Base-by-base conservation (phyloP, 1,140 invertebrate genomes). In the Tetraneura akinire region DNA sequence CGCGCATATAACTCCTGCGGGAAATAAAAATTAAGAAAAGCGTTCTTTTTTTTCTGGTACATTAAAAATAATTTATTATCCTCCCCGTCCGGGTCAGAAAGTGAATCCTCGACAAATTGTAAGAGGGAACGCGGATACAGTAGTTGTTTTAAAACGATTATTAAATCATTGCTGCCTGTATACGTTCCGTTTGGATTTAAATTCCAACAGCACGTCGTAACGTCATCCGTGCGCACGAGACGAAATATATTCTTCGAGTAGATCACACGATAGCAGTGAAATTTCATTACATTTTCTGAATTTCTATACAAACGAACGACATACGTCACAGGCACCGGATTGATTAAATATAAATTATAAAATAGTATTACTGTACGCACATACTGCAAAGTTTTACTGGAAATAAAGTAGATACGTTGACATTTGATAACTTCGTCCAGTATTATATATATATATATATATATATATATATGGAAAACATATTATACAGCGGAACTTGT, bases 41-140 rank as follows among this genome's bases (percentile, higher is more conserved):
- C 14, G 5, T n/a, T n/a, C 6, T 51, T 37, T 51, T 71, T 49
- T 29, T 70, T 71, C 47, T 71, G 4, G 47, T 18, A 71, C 47
- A 71, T 71, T 71, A 71, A 51, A 51, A 29, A 29, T 29, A 51
- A 71, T 71, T 71, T 71, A 71, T 51, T 51, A 29, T 71, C 23
- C 10, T 29, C 18, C 32, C 32, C 29, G 18, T 51, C 26, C 18
- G 5, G 8, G 18, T 3, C 8, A 29, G 9, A 29, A 71, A 51
- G 16, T 71, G 23, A 51, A 71, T 71, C 29, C 47, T 49, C 23
- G 23, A 51, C 68, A 71, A 71, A 71, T 71, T 29, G 49, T 9
- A 51, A 51, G 16, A 3, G 47, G 68, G 47, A 29, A 37, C n/a
- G 13, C 42, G 21, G 9, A 37, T 37, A 37, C 32, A 37, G 32